Conservation (phyloP, 1,140 invertebrate species). For the Hylaeus volcanicus region DNA sequence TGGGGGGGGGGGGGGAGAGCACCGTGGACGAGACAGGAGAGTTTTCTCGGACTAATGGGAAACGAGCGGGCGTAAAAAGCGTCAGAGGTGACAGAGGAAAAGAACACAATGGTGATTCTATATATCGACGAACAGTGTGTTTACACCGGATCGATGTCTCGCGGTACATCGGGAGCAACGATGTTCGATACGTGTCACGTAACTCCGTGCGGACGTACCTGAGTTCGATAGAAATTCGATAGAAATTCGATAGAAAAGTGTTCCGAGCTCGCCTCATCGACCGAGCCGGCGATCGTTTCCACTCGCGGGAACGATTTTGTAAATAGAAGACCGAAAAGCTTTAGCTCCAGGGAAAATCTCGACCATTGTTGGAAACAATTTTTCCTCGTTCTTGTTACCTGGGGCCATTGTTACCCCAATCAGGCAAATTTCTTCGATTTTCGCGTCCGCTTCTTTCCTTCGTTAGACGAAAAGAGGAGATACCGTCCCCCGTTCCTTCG, state of each 20-base stretch:
- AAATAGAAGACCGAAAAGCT: slow-evolving; percentile 24
- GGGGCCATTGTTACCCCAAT: neutral
- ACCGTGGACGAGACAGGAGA: neutral
- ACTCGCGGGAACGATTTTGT: slow-evolving; percentile 30
- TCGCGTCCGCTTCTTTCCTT: neutral
- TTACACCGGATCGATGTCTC: slow-evolving; percentile 38
- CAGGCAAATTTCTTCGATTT: slow-evolving; percentile 23
- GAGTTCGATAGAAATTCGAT: slow-evolving; percentile 40
- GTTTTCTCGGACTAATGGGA: slow-evolving; percentile 17
- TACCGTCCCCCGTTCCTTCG: no score
- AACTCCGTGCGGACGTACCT: slow-evolving; percentile 16
- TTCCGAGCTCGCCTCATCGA: slow-evolving; percentile 3
- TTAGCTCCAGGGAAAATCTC: neutral
- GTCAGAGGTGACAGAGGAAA: neutral
- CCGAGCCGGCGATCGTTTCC: slow-evolving; percentile 26
- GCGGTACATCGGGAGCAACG: slow-evolving; percentile 19
- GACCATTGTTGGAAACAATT: neutral
- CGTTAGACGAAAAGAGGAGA: no score
- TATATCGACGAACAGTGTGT: slow-evolving; percentile 27
- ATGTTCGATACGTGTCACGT: slow-evolving; percentile 38
- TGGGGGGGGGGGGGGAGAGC: no score
- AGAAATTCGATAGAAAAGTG: slow-evolving; percentile 25
- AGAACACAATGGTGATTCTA: slow-evolving; percentile 1
- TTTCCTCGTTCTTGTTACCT: neutral
- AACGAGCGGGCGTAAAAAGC: slow-evolving; percentile 24